A percentile compares a stretch with the other conserved stretches of the same genome.
phyloP scores from a whole-genome alignment of 1,140 invertebrate species.

The Grapholita molesta region DNA sequence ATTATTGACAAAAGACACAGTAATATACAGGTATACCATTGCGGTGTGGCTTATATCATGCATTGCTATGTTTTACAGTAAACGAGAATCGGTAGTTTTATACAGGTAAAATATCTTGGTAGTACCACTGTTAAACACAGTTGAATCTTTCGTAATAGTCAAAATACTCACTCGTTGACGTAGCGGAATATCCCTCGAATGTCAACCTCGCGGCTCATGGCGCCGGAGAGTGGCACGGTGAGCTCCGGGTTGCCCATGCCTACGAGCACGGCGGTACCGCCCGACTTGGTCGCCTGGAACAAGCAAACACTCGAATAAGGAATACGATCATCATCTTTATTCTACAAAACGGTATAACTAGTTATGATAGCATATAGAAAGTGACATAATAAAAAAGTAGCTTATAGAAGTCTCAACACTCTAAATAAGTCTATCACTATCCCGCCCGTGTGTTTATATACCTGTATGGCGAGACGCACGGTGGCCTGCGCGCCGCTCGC shows the following conservation, averaged over 20 bases:
- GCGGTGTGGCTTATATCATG: too few relatives aligned
- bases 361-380: not conserved
- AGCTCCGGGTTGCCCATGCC: conserved; percentile 90
- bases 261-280: conserved; percentile 90
- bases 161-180: conserved; percentile 89
- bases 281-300: conserved; percentile 87
- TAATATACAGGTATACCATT: too few relatives aligned
- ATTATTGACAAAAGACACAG: too few relatives aligned
- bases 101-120: too few relatives aligned
- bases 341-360: too few relatives aligned
- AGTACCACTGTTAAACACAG: too few relatives aligned
- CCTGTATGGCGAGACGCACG: conserved; percentile 86
- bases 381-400: not conserved
- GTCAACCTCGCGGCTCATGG: conserved; percentile 91
- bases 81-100: too few relatives aligned
- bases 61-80: too few relatives aligned
- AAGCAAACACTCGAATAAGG: not conserved
- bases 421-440: not conserved
- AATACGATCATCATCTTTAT: not conserved
- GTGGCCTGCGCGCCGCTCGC: conserved; percentile 92
- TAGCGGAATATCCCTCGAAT: conserved; percentile 96
- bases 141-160: too few relatives aligned
- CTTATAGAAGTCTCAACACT: not conserved
- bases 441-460: conserved; percentile 65
- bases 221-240: conserved; percentile 89